Conservation (phyloP, 1,140 invertebrate genomes). For the Bombus cullumanus region DNA sequence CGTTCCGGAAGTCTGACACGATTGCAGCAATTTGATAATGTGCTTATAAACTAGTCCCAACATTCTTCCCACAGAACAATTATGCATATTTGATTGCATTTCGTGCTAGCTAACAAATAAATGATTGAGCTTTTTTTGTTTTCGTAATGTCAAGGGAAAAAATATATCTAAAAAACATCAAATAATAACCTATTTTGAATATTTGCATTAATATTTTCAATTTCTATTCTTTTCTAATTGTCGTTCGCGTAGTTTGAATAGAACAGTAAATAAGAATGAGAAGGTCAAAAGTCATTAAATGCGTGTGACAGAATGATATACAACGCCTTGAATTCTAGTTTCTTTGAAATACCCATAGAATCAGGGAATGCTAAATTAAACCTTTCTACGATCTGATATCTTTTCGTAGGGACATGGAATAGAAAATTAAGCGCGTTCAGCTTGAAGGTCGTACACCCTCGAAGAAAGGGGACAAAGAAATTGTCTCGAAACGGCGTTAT, state of each 20-base stretch:
- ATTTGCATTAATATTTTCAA: background rate
- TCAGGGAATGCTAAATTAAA: background rate
- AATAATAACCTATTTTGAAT: background rate
- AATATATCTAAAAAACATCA: background rate
- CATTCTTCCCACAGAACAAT: too few species aligned
- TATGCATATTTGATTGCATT: too few species aligned
- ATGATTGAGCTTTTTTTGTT: background rate
- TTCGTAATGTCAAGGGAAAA: background rate
- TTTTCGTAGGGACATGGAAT: too few species aligned
- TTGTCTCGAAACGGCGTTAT: too few species aligned
- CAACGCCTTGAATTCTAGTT: too few species aligned
- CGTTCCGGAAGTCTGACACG: too few species aligned
- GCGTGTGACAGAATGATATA: too few species aligned
- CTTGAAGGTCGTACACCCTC: background rate
- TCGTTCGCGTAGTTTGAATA: background rate
- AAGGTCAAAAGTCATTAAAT: background rate
- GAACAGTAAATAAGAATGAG: background rate
- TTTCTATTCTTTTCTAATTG: background rate
- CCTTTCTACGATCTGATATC: background rate
- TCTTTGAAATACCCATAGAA: background rate
- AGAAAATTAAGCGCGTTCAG: background rate
- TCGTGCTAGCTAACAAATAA: background rate
- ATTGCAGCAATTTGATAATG: too few species aligned
- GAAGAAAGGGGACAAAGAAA: background rate
- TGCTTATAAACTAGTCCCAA: too few species aligned